Evolutionary conservation across 1,140 invertebrate genomes (phyloP).

Genomic region (Hirudo medicinalis): DNA sequence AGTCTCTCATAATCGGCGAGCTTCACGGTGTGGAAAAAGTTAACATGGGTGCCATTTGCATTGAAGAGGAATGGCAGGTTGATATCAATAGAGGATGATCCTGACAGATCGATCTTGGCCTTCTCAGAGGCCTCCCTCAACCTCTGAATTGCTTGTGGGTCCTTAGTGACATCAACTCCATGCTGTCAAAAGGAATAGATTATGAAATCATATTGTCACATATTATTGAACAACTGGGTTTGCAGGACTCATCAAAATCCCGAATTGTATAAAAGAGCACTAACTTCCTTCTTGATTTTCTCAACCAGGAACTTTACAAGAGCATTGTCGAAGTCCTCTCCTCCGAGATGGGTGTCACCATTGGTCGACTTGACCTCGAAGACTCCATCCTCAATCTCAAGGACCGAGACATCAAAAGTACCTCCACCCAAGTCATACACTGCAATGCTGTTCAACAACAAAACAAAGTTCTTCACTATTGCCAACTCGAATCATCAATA

Average conservation of each 20-base stretch:
- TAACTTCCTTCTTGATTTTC: conserved; percentile 86
- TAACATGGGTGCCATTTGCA: too few relatives aligned
- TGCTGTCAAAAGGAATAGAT: conserved; percentile 48
- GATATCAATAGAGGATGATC: conserved; percentile 85
- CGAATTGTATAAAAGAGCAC: too few relatives aligned
- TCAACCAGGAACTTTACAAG: conserved; percentile 76
- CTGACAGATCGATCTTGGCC: conserved; percentile 93
- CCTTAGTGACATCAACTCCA: conserved; percentile 87
- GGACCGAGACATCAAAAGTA: conserved; percentile 90
- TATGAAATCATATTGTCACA: too few relatives aligned
- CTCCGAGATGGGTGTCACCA: conserved; percentile 93
- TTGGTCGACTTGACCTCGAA: conserved; percentile 90
- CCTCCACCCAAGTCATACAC: conserved; percentile 93
- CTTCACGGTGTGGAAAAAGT: too few relatives aligned
- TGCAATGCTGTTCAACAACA: conserved; percentile 61
- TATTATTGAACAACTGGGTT: too few relatives aligned
- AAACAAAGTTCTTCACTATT: too few relatives aligned
- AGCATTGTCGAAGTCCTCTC: conserved; percentile 96
- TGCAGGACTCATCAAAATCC: too few relatives aligned
- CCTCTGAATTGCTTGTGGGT: conserved; percentile 95
- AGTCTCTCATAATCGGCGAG: conserved; percentile 87
- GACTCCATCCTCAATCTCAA: conserved; percentile 90
- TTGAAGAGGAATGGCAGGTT: conserved; percentile 89
- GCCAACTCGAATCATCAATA: too few relatives aligned
- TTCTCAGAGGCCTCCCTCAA: conserved; percentile 97